Conservation (phyloP, 2,797 vertebrate genomes). For the Sebastes flavidus region DNA sequence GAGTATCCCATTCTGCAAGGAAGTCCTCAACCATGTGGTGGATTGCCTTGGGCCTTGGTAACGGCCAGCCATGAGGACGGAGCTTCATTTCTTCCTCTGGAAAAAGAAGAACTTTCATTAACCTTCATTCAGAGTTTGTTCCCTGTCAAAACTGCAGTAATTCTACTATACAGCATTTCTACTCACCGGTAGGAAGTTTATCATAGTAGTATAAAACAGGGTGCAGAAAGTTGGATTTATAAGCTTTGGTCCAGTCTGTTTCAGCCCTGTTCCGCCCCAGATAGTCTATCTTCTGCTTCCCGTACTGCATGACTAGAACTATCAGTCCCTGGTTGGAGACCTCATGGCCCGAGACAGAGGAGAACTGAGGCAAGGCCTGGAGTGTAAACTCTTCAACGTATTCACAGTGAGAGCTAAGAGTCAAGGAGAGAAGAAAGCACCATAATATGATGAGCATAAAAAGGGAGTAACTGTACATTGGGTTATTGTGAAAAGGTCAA, state of each 20-base stretch:
- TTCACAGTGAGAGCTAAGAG: constrained; percentile 82
- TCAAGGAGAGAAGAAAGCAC: neutral
- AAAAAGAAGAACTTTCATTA: neutral
- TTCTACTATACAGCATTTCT: neutral
- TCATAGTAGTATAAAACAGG: constrained; percentile 95
- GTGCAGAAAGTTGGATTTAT: constrained; percentile 96
- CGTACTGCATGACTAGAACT: constrained; percentile 92
- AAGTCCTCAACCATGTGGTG: constrained; percentile 98
- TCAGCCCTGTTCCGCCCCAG: constrained; percentile 89
- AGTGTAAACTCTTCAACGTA: constrained; percentile 93
- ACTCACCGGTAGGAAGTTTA: constrained; percentile 89
- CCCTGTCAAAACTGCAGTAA: neutral
- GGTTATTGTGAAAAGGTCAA: neutral
- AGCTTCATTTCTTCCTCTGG: constrained; percentile 89
- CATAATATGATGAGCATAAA: neutral
- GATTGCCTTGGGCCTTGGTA: constrained; percentile 89
- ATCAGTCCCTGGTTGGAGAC: constrained; percentile 87
- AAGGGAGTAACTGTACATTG: neutral
- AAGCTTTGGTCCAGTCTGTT: constrained; percentile 90
- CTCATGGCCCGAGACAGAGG: constrained; percentile 79
- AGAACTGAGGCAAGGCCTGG: constrained; percentile 87
- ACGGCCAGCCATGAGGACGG: constrained; percentile 86
- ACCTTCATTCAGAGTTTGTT: neutral
- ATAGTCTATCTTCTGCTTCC: constrained; percentile 92
- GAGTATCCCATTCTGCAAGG: constrained; percentile 93